Evolutionary conservation across 2,797 vertebrate species (phyloP).

Genomic region (Agapornis canus): DNA sequence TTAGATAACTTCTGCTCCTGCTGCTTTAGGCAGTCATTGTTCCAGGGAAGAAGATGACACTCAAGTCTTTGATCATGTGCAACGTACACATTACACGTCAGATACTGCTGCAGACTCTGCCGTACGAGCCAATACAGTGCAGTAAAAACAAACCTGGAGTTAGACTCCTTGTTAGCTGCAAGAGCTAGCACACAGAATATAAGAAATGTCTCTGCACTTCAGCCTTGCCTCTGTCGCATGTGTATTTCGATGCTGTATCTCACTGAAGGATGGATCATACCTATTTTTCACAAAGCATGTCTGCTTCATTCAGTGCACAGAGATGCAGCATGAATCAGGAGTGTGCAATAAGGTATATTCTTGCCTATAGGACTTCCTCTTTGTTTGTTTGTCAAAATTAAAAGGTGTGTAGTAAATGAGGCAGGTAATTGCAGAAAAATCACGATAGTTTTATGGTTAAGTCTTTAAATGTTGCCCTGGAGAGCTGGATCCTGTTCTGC

Average conservation of each 20-base stretch:
- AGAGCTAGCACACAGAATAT: neutral
- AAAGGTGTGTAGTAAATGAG: neutral
- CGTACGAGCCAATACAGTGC: neutral
- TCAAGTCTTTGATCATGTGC: slow-evolving; percentile 59
- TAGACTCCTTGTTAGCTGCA: neutral
- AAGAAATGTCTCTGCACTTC: neutral
- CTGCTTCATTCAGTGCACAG: neutral
- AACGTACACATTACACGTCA: slow-evolving; percentile 18
- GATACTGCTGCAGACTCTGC: slow-evolving; percentile 43
- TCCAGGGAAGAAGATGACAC: slow-evolving; percentile 52
- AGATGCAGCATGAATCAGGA: neutral
- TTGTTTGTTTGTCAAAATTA: neutral
- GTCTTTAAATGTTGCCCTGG: neutral
- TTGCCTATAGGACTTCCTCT: neutral
- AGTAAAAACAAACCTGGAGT: slow-evolving; percentile 17
- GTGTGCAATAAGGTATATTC: neutral
- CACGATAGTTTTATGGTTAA: neutral
- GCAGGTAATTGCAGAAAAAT: slow-evolving; percentile 5
- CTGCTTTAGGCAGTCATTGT: slow-evolving; percentile 69
- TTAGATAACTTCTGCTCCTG: slow-evolving; percentile 59
- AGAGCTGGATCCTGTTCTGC: neutral
- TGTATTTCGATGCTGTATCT: neutral
- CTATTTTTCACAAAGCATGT: neutral
- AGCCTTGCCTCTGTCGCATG: neutral
- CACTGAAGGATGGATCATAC: neutral